These are phyloP conservation scores for Cyclura pinguis DNA, from an alignment of 2,797 vertebrate species.

Conservation along the genomic window DNA sequence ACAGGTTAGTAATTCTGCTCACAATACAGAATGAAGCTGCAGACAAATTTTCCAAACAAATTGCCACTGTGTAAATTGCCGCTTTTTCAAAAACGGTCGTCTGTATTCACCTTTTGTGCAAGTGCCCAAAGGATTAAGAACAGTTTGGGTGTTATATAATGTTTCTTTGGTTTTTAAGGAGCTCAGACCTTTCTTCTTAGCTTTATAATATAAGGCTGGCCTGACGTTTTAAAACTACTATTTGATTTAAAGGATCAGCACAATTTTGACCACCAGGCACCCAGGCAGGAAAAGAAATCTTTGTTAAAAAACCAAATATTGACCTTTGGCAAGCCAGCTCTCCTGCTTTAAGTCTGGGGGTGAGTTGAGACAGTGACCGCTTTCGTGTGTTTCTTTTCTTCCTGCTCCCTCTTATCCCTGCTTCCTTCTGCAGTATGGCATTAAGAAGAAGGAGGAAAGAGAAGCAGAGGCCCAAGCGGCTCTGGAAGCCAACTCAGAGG, in stretches of 20 bases:
- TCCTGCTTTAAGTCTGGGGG: background rate
- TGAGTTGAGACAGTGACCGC: constrained; percentile 26
- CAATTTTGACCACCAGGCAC: background rate
- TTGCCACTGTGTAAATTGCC: background rate
- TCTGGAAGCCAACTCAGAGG: constrained; percentile 94
- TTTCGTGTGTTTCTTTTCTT: constrained; percentile 21
- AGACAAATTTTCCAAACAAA: background rate
- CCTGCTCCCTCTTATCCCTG: background rate
- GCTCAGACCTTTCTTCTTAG: background rate
- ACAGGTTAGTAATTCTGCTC: background rate
- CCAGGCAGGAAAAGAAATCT: background rate
- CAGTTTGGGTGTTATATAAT: background rate
- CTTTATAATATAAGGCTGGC: background rate
- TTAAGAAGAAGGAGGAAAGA: constrained; percentile 98
- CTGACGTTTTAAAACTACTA: constrained; percentile 16
- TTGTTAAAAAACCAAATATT: constrained; percentile 15
- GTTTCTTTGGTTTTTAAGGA: constrained; percentile 19
- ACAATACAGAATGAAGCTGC: background rate
- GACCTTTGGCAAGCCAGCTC: background rate
- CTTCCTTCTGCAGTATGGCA: constrained; percentile 84
- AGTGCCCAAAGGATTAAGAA: background rate
- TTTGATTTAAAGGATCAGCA: background rate
- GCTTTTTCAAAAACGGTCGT: background rate
- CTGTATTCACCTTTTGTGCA: background rate
- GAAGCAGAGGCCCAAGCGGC: constrained; percentile 96